Base-by-base conservation (phyloP, 2,888 invertebrate genomes). In the Idaea straminata region DNA sequence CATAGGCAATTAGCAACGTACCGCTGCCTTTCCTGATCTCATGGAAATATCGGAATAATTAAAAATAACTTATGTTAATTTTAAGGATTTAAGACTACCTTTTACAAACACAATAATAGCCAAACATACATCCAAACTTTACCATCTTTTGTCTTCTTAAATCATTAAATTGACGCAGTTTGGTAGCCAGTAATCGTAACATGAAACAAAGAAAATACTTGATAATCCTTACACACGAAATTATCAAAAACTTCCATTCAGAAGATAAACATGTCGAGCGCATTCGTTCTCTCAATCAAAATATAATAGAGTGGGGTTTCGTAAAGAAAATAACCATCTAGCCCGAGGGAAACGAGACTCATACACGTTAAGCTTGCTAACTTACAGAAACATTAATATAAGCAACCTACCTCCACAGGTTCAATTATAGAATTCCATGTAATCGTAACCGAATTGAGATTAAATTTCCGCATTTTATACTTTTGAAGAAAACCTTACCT, bases 281-380 rank as follows among this genome's bases (percentile, higher is more conserved):
- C 87, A 85, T 79, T 81, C 81, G 80, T 82, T 81, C 80, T 83
- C 73, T 79, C 76, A 81, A 85, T 85, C 83, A 83, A 78, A 85
- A 81, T 79, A 78, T 82, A 83, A 82, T 79, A 77, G 81, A 78
- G 74, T 72, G 74, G 77, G 80, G 77, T 74, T 74, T 72, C 73
- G 72, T 77, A 72, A 78, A 77, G 80, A 83, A 82, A 81, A 83
- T 78, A 83, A 75, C 77, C 72, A 72, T 67, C 66, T 74, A 67
- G 79, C 85, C 78, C 62, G 67, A 67, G 83, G 84, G 80, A 79
- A 83, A 85, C 80, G 76, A 83, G 77, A 78, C 81, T 74, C 78
- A 76, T 70, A 79, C 77, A 77, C 76, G 72, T 76, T 77, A 70
- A 77, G 77, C 79, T 76, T 75, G 74, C 73, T 75, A 78, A 78